Conservation (phyloP, 2,888 invertebrate species). For the Macrosoma leucophasiata region DNA sequence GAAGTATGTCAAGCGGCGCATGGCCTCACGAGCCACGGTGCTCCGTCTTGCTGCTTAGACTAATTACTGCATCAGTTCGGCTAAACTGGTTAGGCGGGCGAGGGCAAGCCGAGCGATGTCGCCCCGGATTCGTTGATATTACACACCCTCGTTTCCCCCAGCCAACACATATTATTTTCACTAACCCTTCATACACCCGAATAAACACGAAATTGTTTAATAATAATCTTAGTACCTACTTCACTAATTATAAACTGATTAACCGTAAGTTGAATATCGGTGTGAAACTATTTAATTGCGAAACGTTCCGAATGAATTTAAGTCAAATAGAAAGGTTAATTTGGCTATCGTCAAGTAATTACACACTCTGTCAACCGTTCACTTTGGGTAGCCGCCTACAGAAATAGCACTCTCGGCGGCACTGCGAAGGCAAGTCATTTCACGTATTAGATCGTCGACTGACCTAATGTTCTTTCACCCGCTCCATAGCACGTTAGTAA, state of each 20-base stretch:
- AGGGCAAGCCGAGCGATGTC: conserved; percentile 19
- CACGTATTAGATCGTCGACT: neutral
- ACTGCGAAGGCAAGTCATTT: neutral
- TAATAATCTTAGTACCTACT: too few relatives aligned
- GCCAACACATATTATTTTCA: too few relatives aligned
- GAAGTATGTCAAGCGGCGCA: conserved; percentile 38
- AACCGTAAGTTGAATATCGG: too few relatives aligned
- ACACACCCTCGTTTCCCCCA: too few relatives aligned
- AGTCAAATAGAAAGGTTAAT: conserved; percentile 16
- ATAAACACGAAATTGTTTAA: too few relatives aligned
- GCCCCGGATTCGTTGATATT: too few relatives aligned
- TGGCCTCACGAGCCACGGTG: conserved; percentile 34
- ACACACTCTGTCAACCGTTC: conserved; percentile 12
- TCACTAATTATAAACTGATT: too few relatives aligned
- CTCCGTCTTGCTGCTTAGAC: conserved; percentile 53
- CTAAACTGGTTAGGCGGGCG: conserved; percentile 55
- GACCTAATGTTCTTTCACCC: conserved; percentile 5
- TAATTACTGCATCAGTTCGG: conserved; percentile 62
- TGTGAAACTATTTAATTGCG: too few relatives aligned
- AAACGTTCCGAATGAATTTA: too few relatives aligned
- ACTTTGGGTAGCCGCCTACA: conserved; percentile 12
- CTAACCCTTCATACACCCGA: too few relatives aligned
- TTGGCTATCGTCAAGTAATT: conserved; percentile 16
- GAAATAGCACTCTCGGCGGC: conserved; percentile 8
- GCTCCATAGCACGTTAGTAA: conserved; percentile 41